A percentile compares a stretch with the other conserved stretches of the same genome.
Conservation (phyloP, 2,888 invertebrate genomes). For the Dimorphilus gyrociliatus region DNA sequence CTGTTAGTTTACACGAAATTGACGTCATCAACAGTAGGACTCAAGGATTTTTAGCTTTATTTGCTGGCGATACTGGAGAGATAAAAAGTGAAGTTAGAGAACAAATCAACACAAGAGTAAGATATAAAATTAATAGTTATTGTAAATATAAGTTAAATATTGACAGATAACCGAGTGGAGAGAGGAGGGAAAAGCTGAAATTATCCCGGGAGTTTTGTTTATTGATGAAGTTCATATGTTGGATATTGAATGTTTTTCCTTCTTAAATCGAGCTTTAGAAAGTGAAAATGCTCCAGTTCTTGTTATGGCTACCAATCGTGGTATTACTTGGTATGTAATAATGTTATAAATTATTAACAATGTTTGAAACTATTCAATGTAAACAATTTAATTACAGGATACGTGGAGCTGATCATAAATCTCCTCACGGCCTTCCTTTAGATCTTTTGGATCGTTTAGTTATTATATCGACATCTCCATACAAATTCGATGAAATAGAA, state of each 20-base stretch:
- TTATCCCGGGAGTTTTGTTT: slow-evolving; percentile 91
- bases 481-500: slow-evolving; percentile 67
- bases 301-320: slow-evolving; percentile 95
- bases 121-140: too few species aligned
- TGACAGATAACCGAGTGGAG: slow-evolving; percentile 95
- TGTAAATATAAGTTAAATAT: too few species aligned
- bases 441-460: slow-evolving; percentile 88
- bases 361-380: neutral
- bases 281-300: slow-evolving; percentile 93
- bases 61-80: slow-evolving; percentile 92
- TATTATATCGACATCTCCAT: slow-evolving; percentile 76
- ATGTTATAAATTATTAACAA: neutral
- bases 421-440: slow-evolving; percentile 92
- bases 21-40: slow-evolving; percentile 97
- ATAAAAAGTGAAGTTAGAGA: slow-evolving; percentile 93
- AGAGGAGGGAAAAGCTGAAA: slow-evolving; percentile 97
- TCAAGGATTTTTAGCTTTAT: slow-evolving; percentile 88
- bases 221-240: slow-evolving; percentile 97
- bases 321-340: slow-evolving; percentile 49
- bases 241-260: slow-evolving; percentile 97
- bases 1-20: slow-evolving; percentile 94
- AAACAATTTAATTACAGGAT: slow-evolving; percentile 45
- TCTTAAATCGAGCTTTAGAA: slow-evolving; percentile 85
- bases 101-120: slow-evolving; percentile 93
- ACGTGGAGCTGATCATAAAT: slow-evolving; percentile 75